Evolutionary conservation across 2,113 vertebrate species (phyloP), one percentile per base, ranked within the genome.

Genomic region (Bettongia penicillata): DNA sequence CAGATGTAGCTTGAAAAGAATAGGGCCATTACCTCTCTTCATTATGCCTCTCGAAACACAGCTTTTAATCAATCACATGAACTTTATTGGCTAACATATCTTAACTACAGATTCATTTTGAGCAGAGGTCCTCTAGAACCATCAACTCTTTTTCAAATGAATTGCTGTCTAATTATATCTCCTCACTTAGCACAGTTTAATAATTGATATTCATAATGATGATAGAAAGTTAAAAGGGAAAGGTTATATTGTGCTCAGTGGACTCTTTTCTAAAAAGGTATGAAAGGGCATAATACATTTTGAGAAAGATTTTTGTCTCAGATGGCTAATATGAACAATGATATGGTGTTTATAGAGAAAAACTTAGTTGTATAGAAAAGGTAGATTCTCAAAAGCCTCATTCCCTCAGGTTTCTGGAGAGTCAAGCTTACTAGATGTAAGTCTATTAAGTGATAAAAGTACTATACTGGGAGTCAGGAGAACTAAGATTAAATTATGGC

Each of bases 281-380:
- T 43, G 68, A 43, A 94, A 94, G 90, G 89, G 89, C 93, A 22
- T 94, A 94, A 96, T 77, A 93, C 2, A 43, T 53, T 61, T 84
- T 95, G 11, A 77, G 53, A 97, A n/a, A 95, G 4, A 10, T 19
- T 57, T 93, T 2, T 50, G 96, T 89, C 0, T 8, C 93, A 91
- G 93, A 93, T 91, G 91, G 51, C 95, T 92, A 92, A 95, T 68
- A 37, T 94, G 50, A 94, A 89, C 50, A n/a, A 92, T 94, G 96
- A 95, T 77, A 51, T 89, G 19, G 47, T 1, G 24, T 31, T 95
- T 94, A 51, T 51, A 1, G 57, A 91, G 68, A 53, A 31, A 31
- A 93, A 31, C 3, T 53, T 25, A 95, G 19, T 43, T 95, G 26
- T 77, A 11, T 90, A 51, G 24, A 19, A 94, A 95, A 93, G 53